A percentile compares a stretch with the other conserved stretches of the same genome.
Conservation (phyloP, 1,140 invertebrate species). For the Nomia melanderi region DNA sequence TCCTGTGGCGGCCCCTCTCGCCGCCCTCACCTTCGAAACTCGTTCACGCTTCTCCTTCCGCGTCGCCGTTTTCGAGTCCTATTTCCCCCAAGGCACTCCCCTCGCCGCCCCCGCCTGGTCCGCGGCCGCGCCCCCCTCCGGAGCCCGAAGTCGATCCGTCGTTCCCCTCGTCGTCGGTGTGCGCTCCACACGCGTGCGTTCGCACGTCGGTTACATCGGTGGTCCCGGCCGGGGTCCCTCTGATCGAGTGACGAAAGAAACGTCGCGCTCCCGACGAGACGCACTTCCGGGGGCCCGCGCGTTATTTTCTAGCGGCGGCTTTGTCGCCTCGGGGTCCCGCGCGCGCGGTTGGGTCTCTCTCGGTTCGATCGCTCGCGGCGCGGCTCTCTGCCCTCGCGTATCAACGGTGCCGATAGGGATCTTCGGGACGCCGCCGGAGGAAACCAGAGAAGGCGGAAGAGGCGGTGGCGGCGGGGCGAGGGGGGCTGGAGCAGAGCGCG, state of each 20-base stretch:
- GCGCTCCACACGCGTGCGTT: not conserved
- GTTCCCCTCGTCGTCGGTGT: not conserved
- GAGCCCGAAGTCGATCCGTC: not conserved
- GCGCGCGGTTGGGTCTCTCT: no score
- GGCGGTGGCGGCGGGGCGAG: no score
- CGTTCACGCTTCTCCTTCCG: conserved; percentile 2
- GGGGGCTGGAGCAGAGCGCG: no score
- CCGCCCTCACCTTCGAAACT: conserved; percentile 5
- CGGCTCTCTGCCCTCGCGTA: no score
- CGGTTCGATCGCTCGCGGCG: not conserved
- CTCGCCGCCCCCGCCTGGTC: not conserved
- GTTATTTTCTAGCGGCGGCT: conserved; percentile 39
- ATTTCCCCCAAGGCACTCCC: not conserved
- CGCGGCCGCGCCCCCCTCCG: not conserved
- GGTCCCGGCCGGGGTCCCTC: not conserved
- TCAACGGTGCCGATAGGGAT: no score
- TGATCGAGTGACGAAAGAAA: conserved; percentile 2
- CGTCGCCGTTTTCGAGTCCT: conserved; percentile 6
- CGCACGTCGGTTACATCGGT: not conserved
- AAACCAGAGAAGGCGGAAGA: no score
- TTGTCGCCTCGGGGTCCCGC: no score
- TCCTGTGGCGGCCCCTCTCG: conserved; percentile 30
- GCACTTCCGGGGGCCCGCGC: conserved; percentile 24
- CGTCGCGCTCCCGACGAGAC: not conserved
- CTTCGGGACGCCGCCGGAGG: no score